phyloP scores from a whole-genome alignment of 2,113 vertebrate species.

The Pangasianodon gigas region DNA sequence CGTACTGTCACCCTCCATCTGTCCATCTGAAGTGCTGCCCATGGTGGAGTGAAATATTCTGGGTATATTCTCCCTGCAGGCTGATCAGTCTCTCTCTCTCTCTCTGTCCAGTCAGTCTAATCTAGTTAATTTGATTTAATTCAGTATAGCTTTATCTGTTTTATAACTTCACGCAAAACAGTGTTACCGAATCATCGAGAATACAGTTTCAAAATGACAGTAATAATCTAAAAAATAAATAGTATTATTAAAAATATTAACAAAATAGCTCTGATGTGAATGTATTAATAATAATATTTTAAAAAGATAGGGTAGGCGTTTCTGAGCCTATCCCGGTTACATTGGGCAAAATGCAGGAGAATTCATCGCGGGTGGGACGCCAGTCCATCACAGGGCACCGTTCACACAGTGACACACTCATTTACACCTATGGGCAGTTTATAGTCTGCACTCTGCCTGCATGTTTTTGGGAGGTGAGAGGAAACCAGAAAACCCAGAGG shows the following conservation, averaged over 20 bases:
- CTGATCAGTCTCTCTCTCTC: not conserved
- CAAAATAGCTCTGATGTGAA: not conserved
- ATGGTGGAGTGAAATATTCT: not conserved
- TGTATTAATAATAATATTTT: not conserved
- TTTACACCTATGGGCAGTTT: no score
- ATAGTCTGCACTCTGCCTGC: no score
- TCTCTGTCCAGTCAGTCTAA: not conserved
- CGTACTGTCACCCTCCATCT: constrained; percentile 37
- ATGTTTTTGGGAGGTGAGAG: no score
- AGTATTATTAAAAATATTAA: not conserved
- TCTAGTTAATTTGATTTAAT: not conserved
- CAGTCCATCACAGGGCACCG: no score
- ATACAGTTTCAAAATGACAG: not conserved
- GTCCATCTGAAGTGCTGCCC: constrained; percentile 1
- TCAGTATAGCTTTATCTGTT: not conserved
- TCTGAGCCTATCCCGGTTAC: not conserved
- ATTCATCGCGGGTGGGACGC: not conserved
- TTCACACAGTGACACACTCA: no score
- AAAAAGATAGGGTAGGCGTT: not conserved
- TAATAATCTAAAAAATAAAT: not conserved
- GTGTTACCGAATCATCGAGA: not conserved
- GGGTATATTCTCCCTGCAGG: constrained; percentile 27
- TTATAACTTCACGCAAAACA: not conserved
- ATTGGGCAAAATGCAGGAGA: not conserved
- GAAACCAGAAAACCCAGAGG: no score